Evolutionary conservation across 2,888 invertebrate species (phyloP).

Genomic region (Sussaba pulchella): DNA sequence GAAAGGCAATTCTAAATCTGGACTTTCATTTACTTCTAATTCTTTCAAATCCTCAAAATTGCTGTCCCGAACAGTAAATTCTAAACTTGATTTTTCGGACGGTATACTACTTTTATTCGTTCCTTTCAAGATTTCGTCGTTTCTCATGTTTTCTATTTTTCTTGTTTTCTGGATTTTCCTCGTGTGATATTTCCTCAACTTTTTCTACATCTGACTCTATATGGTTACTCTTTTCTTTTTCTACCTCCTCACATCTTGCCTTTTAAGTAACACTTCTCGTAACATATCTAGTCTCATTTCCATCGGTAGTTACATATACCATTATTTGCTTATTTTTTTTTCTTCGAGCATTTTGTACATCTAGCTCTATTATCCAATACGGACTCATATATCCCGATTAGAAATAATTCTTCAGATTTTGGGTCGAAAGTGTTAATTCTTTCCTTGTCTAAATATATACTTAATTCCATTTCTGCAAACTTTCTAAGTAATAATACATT

Average conservation of each 20-base stretch:
- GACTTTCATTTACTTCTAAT: slow-evolving; percentile 30
- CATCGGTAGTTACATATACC: slow-evolving; percentile 22
- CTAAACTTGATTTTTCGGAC: slow-evolving; percentile 45
- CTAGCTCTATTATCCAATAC: slow-evolving; percentile 52
- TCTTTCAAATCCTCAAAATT: slow-evolving; percentile 51
- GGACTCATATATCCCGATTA: slow-evolving; percentile 55
- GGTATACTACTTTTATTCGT: not conserved
- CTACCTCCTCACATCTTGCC: slow-evolving; percentile 52
- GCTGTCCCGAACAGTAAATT: slow-evolving; percentile 54
- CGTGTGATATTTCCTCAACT: slow-evolving; percentile 35
- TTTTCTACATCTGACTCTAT: slow-evolving; percentile 22
- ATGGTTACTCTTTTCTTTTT: slow-evolving; percentile 21
- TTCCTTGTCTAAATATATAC: slow-evolving; percentile 62
- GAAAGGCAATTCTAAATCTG: slow-evolving; percentile 12
- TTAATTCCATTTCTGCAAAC: slow-evolving; percentile 64
- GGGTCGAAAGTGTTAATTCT: slow-evolving; percentile 55
- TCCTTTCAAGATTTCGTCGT: not conserved
- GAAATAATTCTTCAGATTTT: slow-evolving; percentile 42
- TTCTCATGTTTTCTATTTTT: slow-evolving; percentile 29
- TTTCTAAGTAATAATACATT: slow-evolving; percentile 69
- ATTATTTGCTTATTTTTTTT: slow-evolving; percentile 46
- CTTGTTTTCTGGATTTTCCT: slow-evolving; percentile 12
- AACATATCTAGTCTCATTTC: not conserved
- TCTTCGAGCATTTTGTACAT: slow-evolving; percentile 12
- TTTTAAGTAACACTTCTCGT: slow-evolving; percentile 11